Conservation (phyloP, 1,140 invertebrate species). For the Ceratina japonica region DNA sequence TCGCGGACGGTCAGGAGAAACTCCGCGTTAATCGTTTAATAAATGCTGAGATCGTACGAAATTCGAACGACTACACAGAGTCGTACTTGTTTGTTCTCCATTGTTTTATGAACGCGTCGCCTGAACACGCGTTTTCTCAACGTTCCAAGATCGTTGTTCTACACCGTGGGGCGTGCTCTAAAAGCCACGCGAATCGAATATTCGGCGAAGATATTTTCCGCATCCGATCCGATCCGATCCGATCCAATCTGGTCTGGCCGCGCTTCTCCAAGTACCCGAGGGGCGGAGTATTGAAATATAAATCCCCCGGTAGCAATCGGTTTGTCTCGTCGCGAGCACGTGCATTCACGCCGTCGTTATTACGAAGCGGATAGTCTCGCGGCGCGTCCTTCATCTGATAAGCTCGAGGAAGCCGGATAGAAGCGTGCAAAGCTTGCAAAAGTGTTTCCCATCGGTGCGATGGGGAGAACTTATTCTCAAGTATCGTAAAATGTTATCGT, state of each 20-base stretch:
- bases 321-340: slow-evolving; percentile 1
- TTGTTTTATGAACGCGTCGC: too few relatives aligned
- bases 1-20: slow-evolving; percentile 7
- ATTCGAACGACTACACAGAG: not conserved
- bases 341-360: not conserved
- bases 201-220: not conserved
- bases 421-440: slow-evolving; percentile 18
- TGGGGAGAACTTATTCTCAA: slow-evolving; percentile 9
- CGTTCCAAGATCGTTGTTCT: too few relatives aligned
- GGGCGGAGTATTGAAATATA: slow-evolving; percentile 10
- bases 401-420: slow-evolving; percentile 9
- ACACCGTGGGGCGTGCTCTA: not conserved
- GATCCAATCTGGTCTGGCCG: too few relatives aligned
- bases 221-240: not conserved
- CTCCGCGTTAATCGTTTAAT: slow-evolving; percentile 1
- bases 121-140: too few relatives aligned
- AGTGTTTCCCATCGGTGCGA: slow-evolving; percentile 16
- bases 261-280: not conserved
- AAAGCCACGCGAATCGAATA: not conserved
- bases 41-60: not conserved
- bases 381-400: slow-evolving; percentile 9
- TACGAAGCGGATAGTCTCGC: not conserved
- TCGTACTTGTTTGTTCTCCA: too few relatives aligned
- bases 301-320: slow-evolving; percentile 2
- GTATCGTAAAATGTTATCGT: slow-evolving; percentile 39